Evolutionary conservation across 2,888 invertebrate genomes (phyloP).

Genomic region (Tridacna crocea): DNA sequence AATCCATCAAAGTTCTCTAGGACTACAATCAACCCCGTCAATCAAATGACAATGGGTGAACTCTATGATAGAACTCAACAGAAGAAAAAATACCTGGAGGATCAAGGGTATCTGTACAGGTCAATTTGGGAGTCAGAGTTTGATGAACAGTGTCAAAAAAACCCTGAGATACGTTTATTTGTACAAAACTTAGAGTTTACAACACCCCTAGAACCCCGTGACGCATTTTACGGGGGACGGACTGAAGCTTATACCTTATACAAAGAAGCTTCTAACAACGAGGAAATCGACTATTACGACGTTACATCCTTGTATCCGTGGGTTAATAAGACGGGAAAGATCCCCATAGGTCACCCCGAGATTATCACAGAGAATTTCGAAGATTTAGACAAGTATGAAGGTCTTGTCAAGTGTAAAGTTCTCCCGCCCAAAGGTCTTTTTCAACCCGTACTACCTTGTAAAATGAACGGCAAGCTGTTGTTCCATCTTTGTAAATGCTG

Average conservation of each 20-base stretch:
- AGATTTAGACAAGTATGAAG: not conserved
- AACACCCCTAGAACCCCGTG: not conserved
- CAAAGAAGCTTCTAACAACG: not conserved
- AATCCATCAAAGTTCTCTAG: not conserved
- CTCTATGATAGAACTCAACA: not conserved
- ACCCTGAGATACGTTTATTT: not conserved
- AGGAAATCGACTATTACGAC: not conserved
- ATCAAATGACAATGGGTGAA: not conserved
- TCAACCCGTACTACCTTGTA: not conserved
- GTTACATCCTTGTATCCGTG: constrained; percentile 1
- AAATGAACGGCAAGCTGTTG: not conserved
- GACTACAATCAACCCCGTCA: not conserved
- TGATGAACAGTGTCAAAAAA: not conserved
- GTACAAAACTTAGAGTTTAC: not conserved
- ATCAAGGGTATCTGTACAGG: not conserved
- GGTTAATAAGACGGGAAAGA: constrained; percentile 5
- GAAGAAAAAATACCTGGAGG: not conserved
- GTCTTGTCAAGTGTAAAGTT: constrained; percentile 4
- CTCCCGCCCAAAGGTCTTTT: not conserved
- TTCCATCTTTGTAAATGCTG: not conserved
- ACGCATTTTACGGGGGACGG: no score
- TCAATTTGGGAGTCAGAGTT: constrained; percentile 4
- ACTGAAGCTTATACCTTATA: no score
- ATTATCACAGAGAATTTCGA: constrained; percentile 1
- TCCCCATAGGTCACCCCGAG: not conserved